Evolutionary conservation across 2,888 invertebrate species (phyloP).

Genomic region (Watsonalla cultraria): DNA sequence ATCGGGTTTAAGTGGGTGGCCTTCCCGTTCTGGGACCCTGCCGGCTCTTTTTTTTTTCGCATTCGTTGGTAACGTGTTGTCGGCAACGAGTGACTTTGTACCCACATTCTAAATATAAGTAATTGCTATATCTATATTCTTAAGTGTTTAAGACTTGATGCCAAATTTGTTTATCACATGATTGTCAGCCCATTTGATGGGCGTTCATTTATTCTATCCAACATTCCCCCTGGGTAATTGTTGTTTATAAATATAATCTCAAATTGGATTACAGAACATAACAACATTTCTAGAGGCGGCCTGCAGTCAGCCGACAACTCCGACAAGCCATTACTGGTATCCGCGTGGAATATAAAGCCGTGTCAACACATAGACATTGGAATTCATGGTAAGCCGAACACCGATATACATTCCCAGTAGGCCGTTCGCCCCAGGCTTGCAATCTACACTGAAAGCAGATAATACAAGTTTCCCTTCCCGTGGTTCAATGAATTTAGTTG

Average conservation of each 20-base stretch:
- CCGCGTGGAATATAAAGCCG: slow-evolving; percentile 1
- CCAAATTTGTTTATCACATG: not conserved
- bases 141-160: not conserved
- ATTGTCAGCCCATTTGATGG: not conserved
- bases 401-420: slow-evolving; percentile 30
- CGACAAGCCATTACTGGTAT: slow-evolving; percentile 2
- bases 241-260: not conserved
- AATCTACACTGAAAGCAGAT: slow-evolving; percentile 8
- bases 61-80: no score
- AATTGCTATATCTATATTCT: not conserved
- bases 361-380: slow-evolving; percentile 8
- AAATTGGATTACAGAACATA: not conserved
- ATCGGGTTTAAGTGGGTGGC: no score
- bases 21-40: no score
- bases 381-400: slow-evolving; percentile 15
- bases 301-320: not conserved
- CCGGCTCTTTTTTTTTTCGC: no score
- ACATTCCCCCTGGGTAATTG: not conserved
- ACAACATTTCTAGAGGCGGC: not conserved
- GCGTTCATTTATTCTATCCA: not conserved
- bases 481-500: slow-evolving; percentile 45
- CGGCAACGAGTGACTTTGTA: not conserved
- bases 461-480: slow-evolving; percentile 21
- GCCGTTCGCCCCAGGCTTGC: slow-evolving; percentile 27
- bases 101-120: not conserved